phyloP scores from a whole-genome alignment of 2,113 vertebrate genomes.

The Pardalotus punctatus region DNA sequence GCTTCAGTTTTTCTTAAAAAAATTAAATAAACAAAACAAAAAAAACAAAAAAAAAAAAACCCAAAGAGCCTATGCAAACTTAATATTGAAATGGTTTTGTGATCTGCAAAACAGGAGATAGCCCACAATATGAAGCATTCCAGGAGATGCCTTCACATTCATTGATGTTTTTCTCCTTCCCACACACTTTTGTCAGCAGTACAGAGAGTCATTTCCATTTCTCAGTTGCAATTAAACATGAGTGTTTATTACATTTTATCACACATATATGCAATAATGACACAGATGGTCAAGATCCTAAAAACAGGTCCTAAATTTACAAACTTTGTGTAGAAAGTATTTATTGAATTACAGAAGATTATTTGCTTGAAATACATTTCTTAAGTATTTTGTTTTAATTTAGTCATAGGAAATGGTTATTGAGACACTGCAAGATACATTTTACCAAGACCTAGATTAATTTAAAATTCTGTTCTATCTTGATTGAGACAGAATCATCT shows the following conservation, averaged over 20 bases:
- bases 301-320: not conserved
- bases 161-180: not conserved
- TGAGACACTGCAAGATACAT: not conserved
- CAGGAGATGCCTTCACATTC: not conserved
- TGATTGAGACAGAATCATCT: not conserved
- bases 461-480: not conserved
- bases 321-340: not conserved
- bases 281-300: not conserved
- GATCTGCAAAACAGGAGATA: not conserved
- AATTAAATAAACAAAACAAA: not conserved
- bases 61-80: accelerated
- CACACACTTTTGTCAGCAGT: not conserved
- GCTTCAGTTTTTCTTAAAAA: not conserved
- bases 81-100: not conserved
- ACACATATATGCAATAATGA: not conserved
- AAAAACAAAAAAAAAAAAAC: not conserved
- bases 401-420: not conserved
- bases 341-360: not conserved
- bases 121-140: not conserved
- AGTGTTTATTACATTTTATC: not conserved
- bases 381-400: not conserved
- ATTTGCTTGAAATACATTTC: not conserved
- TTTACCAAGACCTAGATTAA: not conserved
- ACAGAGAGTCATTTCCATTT: not conserved
- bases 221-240: not conserved